These are phyloP conservation scores for Clanis bilineata DNA, from an alignment of 2,888 invertebrate species.

Conservation along the genomic window DNA sequence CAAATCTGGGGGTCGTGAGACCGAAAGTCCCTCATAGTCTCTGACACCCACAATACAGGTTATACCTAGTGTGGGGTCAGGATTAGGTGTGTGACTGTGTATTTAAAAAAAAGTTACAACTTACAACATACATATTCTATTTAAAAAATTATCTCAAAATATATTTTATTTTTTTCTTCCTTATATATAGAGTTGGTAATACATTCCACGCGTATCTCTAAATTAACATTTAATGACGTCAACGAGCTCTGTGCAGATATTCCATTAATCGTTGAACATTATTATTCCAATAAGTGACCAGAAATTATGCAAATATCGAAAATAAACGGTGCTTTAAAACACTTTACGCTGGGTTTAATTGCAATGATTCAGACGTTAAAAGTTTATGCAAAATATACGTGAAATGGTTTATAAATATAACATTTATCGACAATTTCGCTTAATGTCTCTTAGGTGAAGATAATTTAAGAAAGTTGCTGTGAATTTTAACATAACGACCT, in stretches of 20 bases:
- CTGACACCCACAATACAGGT: no score
- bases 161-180: not conserved
- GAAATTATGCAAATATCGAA: slow-evolving; percentile 50
- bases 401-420: slow-evolving; percentile 25
- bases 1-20: no score
- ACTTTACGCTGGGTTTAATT: slow-evolving; percentile 44
- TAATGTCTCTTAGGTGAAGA: slow-evolving; percentile 6
- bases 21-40: no score
- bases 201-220: not conserved
- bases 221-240: not conserved
- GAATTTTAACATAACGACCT: no score
- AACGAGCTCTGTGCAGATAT: slow-evolving; percentile 27
- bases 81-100: no score
- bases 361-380: slow-evolving; percentile 36
- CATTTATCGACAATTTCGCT: slow-evolving; percentile 16
- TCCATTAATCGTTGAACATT: slow-evolving; percentile 40
- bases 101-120: no score
- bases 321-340: slow-evolving; percentile 46
- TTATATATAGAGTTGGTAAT: no score
- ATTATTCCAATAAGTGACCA: slow-evolving; percentile 44
- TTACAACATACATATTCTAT: no score
- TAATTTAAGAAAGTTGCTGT: slow-evolving; percentile 18
- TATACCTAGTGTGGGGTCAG: no score
- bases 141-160: not conserved
- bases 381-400: slow-evolving; percentile 30